Evolutionary conservation across 2,888 invertebrate species (phyloP), one percentile per base, ranked within the genome.

Genomic region (Brachypalpus laphriformis): DNA sequence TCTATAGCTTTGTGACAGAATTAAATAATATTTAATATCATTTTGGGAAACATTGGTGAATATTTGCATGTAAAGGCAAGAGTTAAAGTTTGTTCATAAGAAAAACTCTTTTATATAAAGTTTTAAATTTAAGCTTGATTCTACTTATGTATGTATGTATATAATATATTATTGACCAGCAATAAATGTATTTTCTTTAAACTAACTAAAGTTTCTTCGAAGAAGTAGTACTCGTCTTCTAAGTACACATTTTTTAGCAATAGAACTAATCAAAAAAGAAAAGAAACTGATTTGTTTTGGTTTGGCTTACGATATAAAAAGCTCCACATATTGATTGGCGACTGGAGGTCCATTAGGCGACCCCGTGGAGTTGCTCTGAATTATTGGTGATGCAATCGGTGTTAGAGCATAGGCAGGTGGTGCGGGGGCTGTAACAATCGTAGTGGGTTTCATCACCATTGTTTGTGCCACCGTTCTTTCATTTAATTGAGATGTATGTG

Each of bases 261-360:
- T n/a, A n/a, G n/a, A n/a, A n/a, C n/a, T n/a, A 40, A n/a, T 22
- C 3, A 37, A 59, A 49, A 11, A 31, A 54, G 22, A 63, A 34
- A 18, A 59, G 18, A n/a, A n/a, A n/a, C n/a, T n/a, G n/a, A 40
- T 61, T 45, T 28, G 40, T 42, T 18, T 63, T 57, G 14, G 49
- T 68, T 82, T 72, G 66, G 61, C 47, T 75, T 83, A 83, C 8
- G 83, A 80, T 11, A 83, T 83, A 65, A 70, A 83, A 20, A 83
- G 80, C 65, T 83, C 83, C 57, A 83, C 83, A 40, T 83, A 83
- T 45, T 80, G 83, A 16, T 80, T 83, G 18, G 83, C 34, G 20
- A 83, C 71, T 28, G 77, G 75, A 14, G 71, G 65, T 7, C 83
- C 83, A 5, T 78, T 83, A 7, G 80, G 42, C 3, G 83, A 51